Conservation (phyloP, 1,140 invertebrate genomes). For the Ceratoteleas bidentatus region DNA sequence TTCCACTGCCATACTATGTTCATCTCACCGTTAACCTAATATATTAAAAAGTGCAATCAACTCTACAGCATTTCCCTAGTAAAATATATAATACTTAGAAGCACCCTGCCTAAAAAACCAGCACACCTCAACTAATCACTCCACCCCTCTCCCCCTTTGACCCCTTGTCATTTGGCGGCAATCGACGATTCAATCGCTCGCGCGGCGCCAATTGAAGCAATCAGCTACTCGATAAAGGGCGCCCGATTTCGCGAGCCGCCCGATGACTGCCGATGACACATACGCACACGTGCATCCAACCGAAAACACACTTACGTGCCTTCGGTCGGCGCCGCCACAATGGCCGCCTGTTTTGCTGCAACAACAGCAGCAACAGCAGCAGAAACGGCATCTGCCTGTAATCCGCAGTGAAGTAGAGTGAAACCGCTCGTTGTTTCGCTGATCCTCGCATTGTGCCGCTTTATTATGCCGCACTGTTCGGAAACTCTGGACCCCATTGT, state of each 20-base stretch:
- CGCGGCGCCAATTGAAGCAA: conserved; percentile 62
- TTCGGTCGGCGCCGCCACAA: conserved; percentile 73
- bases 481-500: conserved; percentile 75
- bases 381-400: conserved; percentile 77
- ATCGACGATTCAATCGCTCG: conserved; percentile 50
- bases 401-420: conserved; percentile 76
- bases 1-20: too few relatives aligned
- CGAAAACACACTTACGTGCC: too few relatives aligned
- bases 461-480: conserved; percentile 70
- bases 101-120: too few relatives aligned
- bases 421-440: conserved; percentile 79
- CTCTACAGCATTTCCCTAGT: too few relatives aligned
- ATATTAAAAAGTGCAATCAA: too few relatives aligned
- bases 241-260: conserved; percentile 61
- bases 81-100: too few relatives aligned
- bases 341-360: conserved; percentile 64
- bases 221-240: conserved; percentile 66
- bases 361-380: conserved; percentile 65
- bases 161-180: conserved; percentile 35
- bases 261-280: conserved; percentile 66
- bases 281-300: too few relatives aligned
- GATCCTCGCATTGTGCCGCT: conserved; percentile 76
- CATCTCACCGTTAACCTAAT: too few relatives aligned
- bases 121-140: too few relatives aligned
- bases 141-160: background rate